Base-by-base conservation (phyloP, 2,888 invertebrate genomes). In the Oscheius sp. region DNA sequence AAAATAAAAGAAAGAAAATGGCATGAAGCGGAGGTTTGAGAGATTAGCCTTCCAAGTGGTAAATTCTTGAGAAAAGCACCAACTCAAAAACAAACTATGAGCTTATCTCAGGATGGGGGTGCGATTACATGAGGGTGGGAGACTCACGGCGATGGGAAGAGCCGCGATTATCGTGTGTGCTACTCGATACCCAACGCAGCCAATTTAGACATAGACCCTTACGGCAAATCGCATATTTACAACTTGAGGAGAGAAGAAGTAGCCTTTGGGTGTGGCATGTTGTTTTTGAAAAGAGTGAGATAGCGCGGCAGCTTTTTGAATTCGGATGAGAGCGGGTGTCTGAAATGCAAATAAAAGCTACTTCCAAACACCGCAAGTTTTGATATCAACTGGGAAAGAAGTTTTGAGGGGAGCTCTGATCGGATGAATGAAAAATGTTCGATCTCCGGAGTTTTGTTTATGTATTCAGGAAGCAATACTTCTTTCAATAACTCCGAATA, bases 151-250 rank as follows among this genome's bases (percentile, higher is more conserved):
- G 61, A 34, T n/a, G n/a, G 45, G 61, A 55, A 55, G 55, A 61
- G 45, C 61, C 45, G 61, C 61, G 61, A 45, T 61, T 61, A 61
- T 61, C 57, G 57, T 52, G n/a, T 20, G 42, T 52, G 57, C 57
- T 37, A 57, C 39, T 61, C 61, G 42, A 61, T 27, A 42, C 61
- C 42, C 61, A 55, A 55, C 55, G 55, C 61, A 45, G 61, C 61
- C 61, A 61, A 61, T 61, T 61, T 61, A 45, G 61, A 25, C n/a
- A n/a, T n/a, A n/a, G n/a, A 34, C 27, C 55, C 55, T 55, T 55
- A 55, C 55, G 33, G 34, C 20, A 55, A 48, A 20, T 48, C 27
- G 20, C 20, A n/a, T 42, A 42, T 42, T 42, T 42, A 42, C 42
- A 42, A 42, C 4, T 42, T 42, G 42, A 25, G 48, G 37, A 37